Percentiles rank a stretch among this genome's conserved stretches.
Conservation (phyloP, 2,888 invertebrate genomes). For the Pteria penguin region DNA sequence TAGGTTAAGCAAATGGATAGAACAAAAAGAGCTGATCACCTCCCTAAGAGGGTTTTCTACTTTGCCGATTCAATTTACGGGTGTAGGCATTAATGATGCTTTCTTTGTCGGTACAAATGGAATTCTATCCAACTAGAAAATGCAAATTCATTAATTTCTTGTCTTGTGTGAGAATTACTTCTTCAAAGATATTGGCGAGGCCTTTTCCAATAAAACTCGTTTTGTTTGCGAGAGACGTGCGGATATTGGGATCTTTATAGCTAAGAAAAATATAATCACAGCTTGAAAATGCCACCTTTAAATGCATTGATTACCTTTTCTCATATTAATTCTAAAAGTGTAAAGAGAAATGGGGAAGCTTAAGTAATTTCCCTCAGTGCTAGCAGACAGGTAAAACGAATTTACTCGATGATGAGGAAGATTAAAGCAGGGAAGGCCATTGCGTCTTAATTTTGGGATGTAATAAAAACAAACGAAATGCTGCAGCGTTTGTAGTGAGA, state of each 20-base stretch:
- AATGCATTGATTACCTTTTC: neutral
- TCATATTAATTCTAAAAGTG: neutral
- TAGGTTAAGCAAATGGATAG: neutral
- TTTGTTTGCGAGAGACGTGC: neutral
- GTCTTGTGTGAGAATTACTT: neutral
- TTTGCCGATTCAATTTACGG: neutral
- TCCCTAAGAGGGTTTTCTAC: neutral
- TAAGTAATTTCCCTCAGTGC: neutral
- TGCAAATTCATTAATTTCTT: neutral
- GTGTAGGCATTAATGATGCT: neutral
- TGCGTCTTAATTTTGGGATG: too few species aligned
- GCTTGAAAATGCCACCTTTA: neutral
- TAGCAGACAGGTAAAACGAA: neutral
- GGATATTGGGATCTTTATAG: neutral
- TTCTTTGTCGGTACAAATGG: neutral
- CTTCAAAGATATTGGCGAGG: neutral
- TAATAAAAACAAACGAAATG: too few species aligned
- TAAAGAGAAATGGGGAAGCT: neutral
- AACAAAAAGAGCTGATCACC: neutral
- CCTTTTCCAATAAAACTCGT: neutral
- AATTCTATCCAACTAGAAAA: neutral
- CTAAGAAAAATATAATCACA: neutral
- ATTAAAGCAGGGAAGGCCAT: too few species aligned
- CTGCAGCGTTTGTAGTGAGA: too few species aligned
- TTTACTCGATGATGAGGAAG: too few species aligned